These are phyloP conservation scores for Gobius niger DNA, from an alignment of 2,113 vertebrate genomes.

Conservation along the genomic window DNA sequence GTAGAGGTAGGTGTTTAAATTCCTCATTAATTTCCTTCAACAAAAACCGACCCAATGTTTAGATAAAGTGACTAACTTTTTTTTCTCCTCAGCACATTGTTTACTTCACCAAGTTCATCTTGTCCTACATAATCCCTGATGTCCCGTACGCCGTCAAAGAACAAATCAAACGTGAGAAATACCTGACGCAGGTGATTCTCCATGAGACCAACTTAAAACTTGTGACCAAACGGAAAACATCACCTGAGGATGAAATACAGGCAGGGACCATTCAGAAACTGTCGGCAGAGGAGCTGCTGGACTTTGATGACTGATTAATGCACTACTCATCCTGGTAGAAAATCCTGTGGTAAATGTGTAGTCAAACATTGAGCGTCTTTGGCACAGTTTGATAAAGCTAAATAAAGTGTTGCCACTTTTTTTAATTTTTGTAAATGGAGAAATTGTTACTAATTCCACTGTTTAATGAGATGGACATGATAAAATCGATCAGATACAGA, in stretches of 20 bases:
- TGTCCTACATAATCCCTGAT: slow-evolving; percentile 88
- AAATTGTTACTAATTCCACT: too few species aligned
- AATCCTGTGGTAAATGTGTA: too few species aligned
- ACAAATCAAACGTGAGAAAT: slow-evolving; percentile 90
- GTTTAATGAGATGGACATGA: too few species aligned
- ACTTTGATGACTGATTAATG: slow-evolving; percentile 35
- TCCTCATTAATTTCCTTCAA: neutral
- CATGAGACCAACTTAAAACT: slow-evolving; percentile 85
- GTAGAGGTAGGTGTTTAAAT: slow-evolving; percentile 81
- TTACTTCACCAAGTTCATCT: slow-evolving; percentile 89
- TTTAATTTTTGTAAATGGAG: too few species aligned
- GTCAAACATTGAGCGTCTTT: too few species aligned
- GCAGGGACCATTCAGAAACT: neutral
- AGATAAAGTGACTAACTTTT: slow-evolving; percentile 4
- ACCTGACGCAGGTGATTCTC: slow-evolving; percentile 88
- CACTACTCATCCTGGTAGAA: too few species aligned
- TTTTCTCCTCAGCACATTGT: slow-evolving; percentile 82
- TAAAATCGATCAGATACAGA: too few species aligned
- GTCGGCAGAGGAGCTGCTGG: slow-evolving; percentile 15
- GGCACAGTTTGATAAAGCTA: too few species aligned
- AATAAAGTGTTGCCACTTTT: too few species aligned
- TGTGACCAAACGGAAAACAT: slow-evolving; percentile 77
- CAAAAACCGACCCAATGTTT: neutral
- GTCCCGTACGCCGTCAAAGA: slow-evolving; percentile 84
- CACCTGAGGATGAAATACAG: slow-evolving; percentile 41